These are phyloP conservation scores for Dermatemys mawii DNA, from an alignment of 2,113 vertebrate species.

Conservation along the genomic window DNA sequence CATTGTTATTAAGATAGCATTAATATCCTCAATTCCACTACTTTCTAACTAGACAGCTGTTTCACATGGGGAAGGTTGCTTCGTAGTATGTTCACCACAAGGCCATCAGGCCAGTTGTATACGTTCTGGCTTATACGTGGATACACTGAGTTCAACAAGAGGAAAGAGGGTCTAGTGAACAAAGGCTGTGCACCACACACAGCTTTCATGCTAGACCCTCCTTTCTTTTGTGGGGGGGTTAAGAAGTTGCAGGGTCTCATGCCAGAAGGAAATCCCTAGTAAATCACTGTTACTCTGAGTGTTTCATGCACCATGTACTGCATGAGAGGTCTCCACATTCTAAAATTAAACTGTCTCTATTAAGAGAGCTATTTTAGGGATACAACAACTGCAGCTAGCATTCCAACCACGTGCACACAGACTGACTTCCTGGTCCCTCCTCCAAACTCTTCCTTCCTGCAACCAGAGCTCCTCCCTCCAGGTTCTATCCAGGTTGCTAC, in stretches of 20 bases:
- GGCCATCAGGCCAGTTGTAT: not conserved
- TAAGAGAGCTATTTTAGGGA: not conserved
- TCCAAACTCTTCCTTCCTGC: not conserved
- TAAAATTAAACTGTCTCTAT: not conserved
- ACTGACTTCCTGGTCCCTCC: not conserved
- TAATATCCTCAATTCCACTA: not conserved
- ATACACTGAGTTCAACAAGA: not conserved
- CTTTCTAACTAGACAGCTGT: conserved; percentile 32
- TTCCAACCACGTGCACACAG: not conserved
- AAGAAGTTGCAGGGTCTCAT: not conserved
- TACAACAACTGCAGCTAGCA: not conserved
- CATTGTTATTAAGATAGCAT: not conserved
- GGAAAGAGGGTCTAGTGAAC: not conserved
- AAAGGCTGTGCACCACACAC: not conserved
- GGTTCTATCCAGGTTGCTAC: not conserved
- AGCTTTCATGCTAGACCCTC: too few relatives aligned
- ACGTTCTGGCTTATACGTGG: not conserved
- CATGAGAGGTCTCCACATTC: not conserved
- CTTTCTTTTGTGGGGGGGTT: too few relatives aligned
- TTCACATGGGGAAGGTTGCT: not conserved
- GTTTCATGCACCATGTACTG: not conserved
- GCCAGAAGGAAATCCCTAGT: not conserved
- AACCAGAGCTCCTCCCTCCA: not conserved
- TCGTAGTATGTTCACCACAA: not conserved
- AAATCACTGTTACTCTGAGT: not conserved